Conservation (phyloP, 2,888 invertebrate genomes). For the Calameuta filiformis region DNA sequence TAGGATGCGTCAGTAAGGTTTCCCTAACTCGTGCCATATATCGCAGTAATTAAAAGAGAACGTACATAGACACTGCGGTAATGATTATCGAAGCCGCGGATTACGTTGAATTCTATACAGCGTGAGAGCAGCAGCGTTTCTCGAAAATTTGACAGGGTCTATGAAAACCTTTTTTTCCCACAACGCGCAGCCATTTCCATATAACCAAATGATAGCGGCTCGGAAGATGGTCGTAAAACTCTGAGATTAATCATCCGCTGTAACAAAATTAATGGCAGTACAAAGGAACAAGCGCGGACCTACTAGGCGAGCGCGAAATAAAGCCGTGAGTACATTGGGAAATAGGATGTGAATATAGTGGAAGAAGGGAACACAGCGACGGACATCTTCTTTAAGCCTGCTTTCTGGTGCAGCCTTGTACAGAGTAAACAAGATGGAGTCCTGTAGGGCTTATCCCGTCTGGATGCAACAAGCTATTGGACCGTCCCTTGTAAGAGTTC, state of each 20-base stretch:
- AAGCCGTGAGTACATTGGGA: background rate
- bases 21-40: background rate
- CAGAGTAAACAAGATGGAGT: conserved; percentile 56
- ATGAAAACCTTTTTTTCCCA: background rate
- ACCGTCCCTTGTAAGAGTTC: conserved; percentile 15
- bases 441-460: conserved; percentile 47
- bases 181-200: background rate
- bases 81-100: background rate
- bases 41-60: background rate
- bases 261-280: background rate
- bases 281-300: background rate
- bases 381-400: conserved; percentile 13
- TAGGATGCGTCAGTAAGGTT: background rate
- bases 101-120: background rate
- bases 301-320: background rate
- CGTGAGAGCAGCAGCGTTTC: background rate
- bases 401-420: conserved; percentile 36
- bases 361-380: background rate
- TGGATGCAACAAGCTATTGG: conserved; percentile 56
- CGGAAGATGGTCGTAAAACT: background rate
- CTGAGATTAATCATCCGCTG: background rate
- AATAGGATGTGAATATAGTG: background rate
- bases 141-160: background rate
- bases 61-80: background rate
- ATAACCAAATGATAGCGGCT: background rate